These are phyloP conservation scores for Bactericera cockerelli DNA, from an alignment of 1,140 invertebrate genomes.

Conservation along the genomic window DNA sequence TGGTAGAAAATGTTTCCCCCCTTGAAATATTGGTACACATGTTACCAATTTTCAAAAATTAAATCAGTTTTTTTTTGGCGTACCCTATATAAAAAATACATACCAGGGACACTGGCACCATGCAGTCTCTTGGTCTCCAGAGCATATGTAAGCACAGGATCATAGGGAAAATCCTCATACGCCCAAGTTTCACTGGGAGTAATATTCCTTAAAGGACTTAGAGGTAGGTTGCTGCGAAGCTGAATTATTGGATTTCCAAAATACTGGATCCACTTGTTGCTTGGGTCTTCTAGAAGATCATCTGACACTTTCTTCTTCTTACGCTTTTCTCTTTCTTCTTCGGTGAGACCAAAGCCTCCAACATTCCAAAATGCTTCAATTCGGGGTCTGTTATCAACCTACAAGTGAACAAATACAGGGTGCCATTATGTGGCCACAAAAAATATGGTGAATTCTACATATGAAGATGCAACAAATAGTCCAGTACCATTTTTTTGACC, in stretches of 20 bases:
- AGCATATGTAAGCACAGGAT: constrained; percentile 40
- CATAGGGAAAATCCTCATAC: constrained; percentile 28
- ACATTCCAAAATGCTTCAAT: constrained; percentile 64
- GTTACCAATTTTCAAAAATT: too few species aligned
- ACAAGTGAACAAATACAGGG: not conserved
- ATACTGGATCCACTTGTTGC: constrained; percentile 50
- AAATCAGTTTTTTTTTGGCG: too few species aligned
- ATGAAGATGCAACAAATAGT: too few species aligned
- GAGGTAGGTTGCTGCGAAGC: constrained; percentile 42
- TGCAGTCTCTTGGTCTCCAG: constrained; percentile 32
- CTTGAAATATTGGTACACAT: too few species aligned
- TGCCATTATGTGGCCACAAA: too few species aligned
- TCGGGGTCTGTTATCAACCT: constrained; percentile 53
- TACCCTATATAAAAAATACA: too few species aligned
- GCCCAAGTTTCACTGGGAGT: not conserved
- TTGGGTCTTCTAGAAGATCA: constrained; percentile 32
- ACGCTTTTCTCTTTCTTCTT: constrained; percentile 18
- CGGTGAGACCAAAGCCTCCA: constrained; percentile 46
- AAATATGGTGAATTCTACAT: too few species aligned
- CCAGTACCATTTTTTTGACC: too few species aligned
- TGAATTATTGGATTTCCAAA: constrained; percentile 43
- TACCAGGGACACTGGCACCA: constrained; percentile 57
- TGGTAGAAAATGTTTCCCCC: too few species aligned
- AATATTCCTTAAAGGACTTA: constrained; percentile 35
- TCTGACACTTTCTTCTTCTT: constrained; percentile 27